Conservation (phyloP, 2,888 invertebrate genomes). For the Lycocerus yunnanus region DNA sequence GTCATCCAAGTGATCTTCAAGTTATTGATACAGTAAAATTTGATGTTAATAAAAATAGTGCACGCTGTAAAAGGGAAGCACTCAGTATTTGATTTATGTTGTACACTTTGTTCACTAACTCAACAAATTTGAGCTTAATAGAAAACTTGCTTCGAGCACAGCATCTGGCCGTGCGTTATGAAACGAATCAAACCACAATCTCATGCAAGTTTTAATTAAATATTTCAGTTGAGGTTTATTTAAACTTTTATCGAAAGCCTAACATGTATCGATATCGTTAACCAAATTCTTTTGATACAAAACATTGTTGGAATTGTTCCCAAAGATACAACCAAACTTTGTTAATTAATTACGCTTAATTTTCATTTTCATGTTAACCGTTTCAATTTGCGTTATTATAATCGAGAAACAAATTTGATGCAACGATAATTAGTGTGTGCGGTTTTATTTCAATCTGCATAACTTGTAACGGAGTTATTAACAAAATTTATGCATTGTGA, state of each 20-base stretch:
- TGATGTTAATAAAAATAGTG: constrained; percentile 43
- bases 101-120: constrained; percentile 39
- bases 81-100: constrained; percentile 42
- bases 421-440: background rate
- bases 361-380: background rate
- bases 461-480: background rate
- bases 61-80: constrained; percentile 36
- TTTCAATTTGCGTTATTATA: background rate
- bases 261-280: background rate
- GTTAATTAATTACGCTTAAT: background rate
- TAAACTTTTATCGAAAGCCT: background rate
- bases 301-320: background rate
- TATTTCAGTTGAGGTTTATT: constrained; percentile 26
- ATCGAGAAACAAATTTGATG: background rate
- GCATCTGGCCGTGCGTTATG: constrained; percentile 15
- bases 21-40: constrained; percentile 44
- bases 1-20: constrained; percentile 36
- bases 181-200: constrained; percentile 13
- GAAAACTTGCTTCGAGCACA: constrained; percentile 21
- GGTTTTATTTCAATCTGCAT: background rate
- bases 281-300: background rate
- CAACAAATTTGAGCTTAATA: constrained; percentile 34
- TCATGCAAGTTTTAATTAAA: constrained; percentile 29
- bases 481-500: background rate
- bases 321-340: background rate